Evolutionary conservation across 2,888 invertebrate genomes (phyloP).

Genomic region (Drosophila paracracens): DNA sequence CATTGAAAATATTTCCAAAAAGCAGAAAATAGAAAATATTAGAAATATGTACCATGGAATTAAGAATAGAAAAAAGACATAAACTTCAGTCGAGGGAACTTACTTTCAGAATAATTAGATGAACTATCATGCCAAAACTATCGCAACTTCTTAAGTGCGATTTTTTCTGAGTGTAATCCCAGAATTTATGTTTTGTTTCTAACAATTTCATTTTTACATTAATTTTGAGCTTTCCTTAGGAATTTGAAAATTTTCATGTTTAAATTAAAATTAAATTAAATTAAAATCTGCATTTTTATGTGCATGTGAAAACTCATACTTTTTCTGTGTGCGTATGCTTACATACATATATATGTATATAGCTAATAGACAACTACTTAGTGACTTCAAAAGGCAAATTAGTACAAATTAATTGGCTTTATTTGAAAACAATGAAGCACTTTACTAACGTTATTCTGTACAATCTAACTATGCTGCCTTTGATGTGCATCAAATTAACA

Average conservation of each 20-base stretch:
- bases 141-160: no score
- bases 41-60: fast-evolving
- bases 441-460: slow-evolving; percentile 15
- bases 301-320: background rate
- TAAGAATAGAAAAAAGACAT: background rate
- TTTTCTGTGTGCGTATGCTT: background rate
- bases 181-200: no score
- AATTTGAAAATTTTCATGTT: no score
- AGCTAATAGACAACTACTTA: background rate
- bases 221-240: no score
- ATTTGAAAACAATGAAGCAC: slow-evolving; percentile 71
- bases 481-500: slow-evolving; percentile 15
- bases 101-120: background rate
- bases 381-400: slow-evolving; percentile 22
- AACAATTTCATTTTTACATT: no score
- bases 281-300: background rate
- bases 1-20: no score
- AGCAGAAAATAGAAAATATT: no score
- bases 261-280: no score
- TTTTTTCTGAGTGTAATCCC: no score
- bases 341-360: background rate
- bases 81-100: no score
- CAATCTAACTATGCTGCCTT: background rate
- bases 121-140: background rate
- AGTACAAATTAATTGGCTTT: slow-evolving; percentile 68